Evolutionary conservation across 2,797 vertebrate genomes (phyloP), one percentile per base, ranked within the genome.

Genomic region (Enteromius unitaeniatus): DNA sequence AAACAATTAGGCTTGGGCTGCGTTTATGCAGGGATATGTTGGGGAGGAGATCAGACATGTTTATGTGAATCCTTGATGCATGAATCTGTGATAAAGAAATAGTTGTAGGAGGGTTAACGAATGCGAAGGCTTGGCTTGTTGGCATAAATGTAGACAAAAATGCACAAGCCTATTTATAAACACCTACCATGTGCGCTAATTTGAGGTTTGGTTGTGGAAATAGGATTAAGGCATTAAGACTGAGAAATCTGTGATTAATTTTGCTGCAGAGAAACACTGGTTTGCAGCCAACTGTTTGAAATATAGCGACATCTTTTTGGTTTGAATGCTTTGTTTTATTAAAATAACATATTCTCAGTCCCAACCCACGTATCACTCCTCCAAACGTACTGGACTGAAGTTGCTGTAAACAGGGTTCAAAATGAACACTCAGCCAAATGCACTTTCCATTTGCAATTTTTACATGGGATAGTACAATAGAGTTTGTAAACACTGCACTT

Each of bases 11-110:
- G 42, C 65, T 28, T 13, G 51, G 7, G 45, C 75, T 70, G 76
- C 21, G 8, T 78, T 84, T 87, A 37, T 65, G 78, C 14, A n/a
- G 19, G n/a, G 49, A 42, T 45, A 3, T 40, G 6, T 28, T 78
- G 72, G 81, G 70, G 31, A 86, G 6, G 23, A 9, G 26, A 67
- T 81, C 85, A 80, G 62, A 26, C 28, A 19, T 84, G 55, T 88
- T 90, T 85, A 64, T 88, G 72, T 87, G 79, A 89, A 90, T 87
- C 68, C 65, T 60, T 40, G n/a, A 49, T 45, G 83, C 87, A 28
- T 84, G 21, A 49, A 65, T 40, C 15, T 81, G 37, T 67, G 6
- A 45, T 37, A 45, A 79, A 51, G 15, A 60, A 42, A 19, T 65
- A 1, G 8, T 49, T 37, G 21, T 67, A 5, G 67, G 51, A 70